Base-by-base conservation (phyloP, 1,140 invertebrate genomes). In the Phenacoccus solenopsis region DNA sequence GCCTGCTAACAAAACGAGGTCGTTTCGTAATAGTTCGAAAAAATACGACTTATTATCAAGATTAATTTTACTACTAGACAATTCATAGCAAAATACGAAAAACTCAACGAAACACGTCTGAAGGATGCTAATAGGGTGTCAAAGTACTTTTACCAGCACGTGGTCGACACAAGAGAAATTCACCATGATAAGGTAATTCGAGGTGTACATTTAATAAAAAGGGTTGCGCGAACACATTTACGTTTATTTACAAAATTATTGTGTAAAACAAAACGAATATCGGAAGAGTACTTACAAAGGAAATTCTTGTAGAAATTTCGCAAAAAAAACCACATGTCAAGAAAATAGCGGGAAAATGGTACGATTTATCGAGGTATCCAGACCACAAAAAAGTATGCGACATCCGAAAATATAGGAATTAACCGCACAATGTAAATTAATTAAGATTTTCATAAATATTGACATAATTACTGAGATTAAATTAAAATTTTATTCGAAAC, bases 341-440 rank as follows among this genome's bases (percentile, higher is more conserved):
- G 25, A 64, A 64, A 64, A 25, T 64, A 64, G 59, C 59, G 59
- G 59, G 59, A 64, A 64, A 64, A 64, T 9, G 25, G 7, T 10
- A 64, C 20, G 59, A n/a, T 7, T 49, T 49, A 16, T 49, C 5
- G 16, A 49, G 12, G 16, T 49, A 49, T 49, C 20, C 20, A 3
- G 13, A 5, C 13, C 5, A 13, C 5, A 13, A 32, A 16, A 49
- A 49, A 49, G 2, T 9, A 49, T 49, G 13, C 38, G 20, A 9
- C 38, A n/a, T 16, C 16, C 2, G 13, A 16, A 49, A 49, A 4
- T 3, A 9, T 49, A 9, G 16, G 20, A 49, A 49, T 49, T 16
- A 9, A 49, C 20, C 16, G 38, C 13, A 16, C 20, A 49, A 3
- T n/a, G 38, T 49, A n/a, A n/a, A n/a, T 49, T 49, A 49, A n/a